These are phyloP conservation scores for Pangasianodon gigas DNA, from an alignment of 2,113 vertebrate species.

Conservation along the genomic window DNA sequence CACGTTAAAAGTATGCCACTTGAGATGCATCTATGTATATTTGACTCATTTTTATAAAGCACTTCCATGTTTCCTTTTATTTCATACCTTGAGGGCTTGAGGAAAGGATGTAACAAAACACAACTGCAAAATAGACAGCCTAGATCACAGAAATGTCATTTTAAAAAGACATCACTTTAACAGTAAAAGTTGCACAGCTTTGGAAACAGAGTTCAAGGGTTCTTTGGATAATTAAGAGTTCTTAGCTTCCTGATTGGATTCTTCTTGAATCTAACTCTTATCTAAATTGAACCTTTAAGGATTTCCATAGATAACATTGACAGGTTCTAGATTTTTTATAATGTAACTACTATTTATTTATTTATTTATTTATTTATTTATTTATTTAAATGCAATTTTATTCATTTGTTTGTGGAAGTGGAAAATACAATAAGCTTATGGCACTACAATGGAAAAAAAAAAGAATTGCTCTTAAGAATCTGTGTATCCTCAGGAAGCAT, in stretches of 20 bases:
- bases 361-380: neutral
- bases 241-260: neutral
- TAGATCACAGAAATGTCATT: neutral
- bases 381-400: neutral
- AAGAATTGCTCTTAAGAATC: neutral
- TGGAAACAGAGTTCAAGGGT: neutral
- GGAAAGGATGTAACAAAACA: neutral
- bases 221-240: neutral
- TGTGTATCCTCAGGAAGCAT: neutral
- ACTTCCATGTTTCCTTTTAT: neutral
- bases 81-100: neutral
- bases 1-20: neutral
- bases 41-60: neutral
- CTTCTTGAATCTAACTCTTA: neutral
- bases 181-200: neutral
- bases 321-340: neutral
- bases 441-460: neutral
- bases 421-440: neutral
- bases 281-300: neutral
- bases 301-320: neutral
- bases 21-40: neutral
- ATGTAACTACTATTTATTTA: neutral
- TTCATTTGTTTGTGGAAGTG: neutral
- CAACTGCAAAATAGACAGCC: neutral
- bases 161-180: neutral